These are phyloP conservation scores for Crocuta crocuta DNA, from an alignment of 2,113 vertebrate genomes.

Conservation along the genomic window DNA sequence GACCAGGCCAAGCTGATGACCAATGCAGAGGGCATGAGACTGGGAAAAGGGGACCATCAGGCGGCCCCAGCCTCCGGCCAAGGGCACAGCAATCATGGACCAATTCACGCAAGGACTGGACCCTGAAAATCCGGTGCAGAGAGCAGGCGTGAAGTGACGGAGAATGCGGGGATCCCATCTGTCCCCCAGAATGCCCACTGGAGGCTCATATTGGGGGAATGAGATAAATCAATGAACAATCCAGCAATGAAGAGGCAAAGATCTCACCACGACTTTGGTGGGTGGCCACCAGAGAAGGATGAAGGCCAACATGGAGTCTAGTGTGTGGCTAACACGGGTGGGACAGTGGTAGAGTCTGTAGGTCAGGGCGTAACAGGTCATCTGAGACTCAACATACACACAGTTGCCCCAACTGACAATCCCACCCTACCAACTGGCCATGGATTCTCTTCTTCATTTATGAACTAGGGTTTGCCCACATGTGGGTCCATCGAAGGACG, in stretches of 20 bases:
- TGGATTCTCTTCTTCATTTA: background rate
- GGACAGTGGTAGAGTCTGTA: no score
- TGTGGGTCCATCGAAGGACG: no score
- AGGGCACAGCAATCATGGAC: background rate
- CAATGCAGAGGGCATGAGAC: fast-evolving
- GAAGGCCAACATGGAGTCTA: background rate
- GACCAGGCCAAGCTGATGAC: background rate
- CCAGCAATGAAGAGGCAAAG: background rate
- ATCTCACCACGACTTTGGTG: background rate
- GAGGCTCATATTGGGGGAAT: background rate
- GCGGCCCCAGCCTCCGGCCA: background rate
- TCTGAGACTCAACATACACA: background rate
- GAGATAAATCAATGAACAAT: background rate
- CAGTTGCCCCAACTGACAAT: no score
- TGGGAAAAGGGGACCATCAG: background rate
- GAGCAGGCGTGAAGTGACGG: background rate
- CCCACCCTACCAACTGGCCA: background rate
- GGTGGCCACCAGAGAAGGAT: background rate
- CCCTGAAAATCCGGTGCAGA: background rate
- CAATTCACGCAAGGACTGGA: background rate
- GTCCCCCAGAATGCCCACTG: background rate
- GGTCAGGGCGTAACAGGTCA: background rate
- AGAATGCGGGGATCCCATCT: background rate
- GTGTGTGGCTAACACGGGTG: fast-evolving
- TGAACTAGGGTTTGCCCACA: background rate